Conservation (phyloP, 2,113 vertebrate genomes). For the Agelaius tricolor region DNA sequence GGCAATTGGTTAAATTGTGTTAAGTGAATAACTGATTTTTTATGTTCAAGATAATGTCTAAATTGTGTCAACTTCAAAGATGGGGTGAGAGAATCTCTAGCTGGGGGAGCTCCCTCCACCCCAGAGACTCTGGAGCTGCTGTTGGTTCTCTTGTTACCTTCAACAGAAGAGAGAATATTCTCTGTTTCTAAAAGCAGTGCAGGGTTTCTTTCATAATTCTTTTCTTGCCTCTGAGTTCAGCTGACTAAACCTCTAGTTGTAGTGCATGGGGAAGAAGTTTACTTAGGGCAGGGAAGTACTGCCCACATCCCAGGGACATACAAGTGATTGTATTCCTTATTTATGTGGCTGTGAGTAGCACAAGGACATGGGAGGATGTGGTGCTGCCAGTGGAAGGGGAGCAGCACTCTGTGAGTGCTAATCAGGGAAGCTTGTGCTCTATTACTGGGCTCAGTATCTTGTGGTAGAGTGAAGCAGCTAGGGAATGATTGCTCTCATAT, state of each 20-base stretch:
- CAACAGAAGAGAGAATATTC: neutral
- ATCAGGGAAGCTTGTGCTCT: neutral
- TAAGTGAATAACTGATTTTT: neutral
- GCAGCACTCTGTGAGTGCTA: rapidly evolving
- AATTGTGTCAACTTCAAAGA: neutral
- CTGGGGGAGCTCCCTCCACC: neutral
- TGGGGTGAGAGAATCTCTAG: rapidly evolving
- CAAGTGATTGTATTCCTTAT: neutral
- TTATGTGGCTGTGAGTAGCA: neutral
- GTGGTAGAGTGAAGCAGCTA: neutral
- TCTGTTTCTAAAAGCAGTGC: neutral
- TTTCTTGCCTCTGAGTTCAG: neutral
- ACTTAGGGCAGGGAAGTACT: neutral
- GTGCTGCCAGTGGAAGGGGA: neutral
- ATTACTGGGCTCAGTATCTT: neutral
- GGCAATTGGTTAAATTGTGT: rapidly evolving
- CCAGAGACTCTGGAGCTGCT: neutral
- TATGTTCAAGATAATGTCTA: neutral
- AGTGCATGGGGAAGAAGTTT: neutral
- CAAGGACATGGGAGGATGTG: neutral
- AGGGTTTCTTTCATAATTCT: neutral
- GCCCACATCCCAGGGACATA: neutral
- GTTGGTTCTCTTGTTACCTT: neutral
- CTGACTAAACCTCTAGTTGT: neutral
- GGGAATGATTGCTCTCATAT: neutral